Evolutionary conservation across 2,113 vertebrate species (phyloP), one percentile per base, ranked within the genome.

Genomic region (Paratilapia polleni): DNA sequence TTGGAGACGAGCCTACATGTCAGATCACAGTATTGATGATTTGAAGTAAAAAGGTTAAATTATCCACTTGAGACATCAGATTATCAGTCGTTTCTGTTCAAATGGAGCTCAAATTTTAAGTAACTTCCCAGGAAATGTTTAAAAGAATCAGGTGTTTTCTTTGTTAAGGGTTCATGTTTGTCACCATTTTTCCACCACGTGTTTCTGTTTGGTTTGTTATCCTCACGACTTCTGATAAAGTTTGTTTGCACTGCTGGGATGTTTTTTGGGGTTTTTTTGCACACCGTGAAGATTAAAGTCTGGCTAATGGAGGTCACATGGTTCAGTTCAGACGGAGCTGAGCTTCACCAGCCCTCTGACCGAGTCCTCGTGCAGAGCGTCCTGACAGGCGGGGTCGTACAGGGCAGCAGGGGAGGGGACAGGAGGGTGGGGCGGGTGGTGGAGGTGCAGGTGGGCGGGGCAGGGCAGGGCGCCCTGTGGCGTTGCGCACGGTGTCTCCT

Each of bases 271-370:
- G 22, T 47, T 47, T 10, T 41, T 41, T 41, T 41, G 17, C 26
- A 12, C 10, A 70, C 6, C 3, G 2, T 49, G 24, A 49, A 47
- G 28, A 43, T 73, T 31, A 52, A 68, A 31, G 19, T 52, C 43
- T 4, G 3, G 26, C 43, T 17, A 19, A 52, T 3, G 10, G 26
- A 5, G 2, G 1, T 73, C 47, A 73, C 47, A 13, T 59, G 10
- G 56, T 7, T 59, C 2, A 3, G 7, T 54, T 82, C 96, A 99
- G 87, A 99, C 97, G 0, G 97, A 98, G 94, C 98, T 99, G 92
- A 99, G 97, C 88, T 99, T 99, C 57, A 99, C 97, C 2, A 99
- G 96, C 74, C 98, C 97, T 20, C 97, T 94, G 74, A 98, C 97
- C 0, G 98, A 98, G 94, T 98, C 97, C 91, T 98, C 97, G 63